Conservation (phyloP, 2,888 invertebrate genomes). For the Antitype chi region DNA sequence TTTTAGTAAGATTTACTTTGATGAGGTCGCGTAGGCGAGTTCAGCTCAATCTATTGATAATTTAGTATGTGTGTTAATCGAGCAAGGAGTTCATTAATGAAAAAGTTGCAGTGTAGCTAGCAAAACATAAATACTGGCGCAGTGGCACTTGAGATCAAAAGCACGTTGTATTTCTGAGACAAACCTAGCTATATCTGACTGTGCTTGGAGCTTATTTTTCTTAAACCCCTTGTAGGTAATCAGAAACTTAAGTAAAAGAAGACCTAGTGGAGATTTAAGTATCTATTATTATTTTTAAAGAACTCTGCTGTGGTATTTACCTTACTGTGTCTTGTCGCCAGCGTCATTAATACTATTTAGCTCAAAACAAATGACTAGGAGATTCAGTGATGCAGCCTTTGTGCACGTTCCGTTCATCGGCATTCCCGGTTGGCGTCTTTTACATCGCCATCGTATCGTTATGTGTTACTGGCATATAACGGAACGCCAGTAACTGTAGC, state of each 20-base stretch:
- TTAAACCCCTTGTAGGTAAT: not conserved
- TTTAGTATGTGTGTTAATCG: constrained; percentile 25
- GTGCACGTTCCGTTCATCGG: constrained; percentile 74
- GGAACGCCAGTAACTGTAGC: constrained; percentile 77
- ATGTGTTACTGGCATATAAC: constrained; percentile 74
- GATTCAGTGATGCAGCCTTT: constrained; percentile 45
- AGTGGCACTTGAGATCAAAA: not conserved
- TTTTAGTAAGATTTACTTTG: constrained; percentile 26
- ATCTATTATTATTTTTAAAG: not conserved
- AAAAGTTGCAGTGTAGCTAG: not conserved
- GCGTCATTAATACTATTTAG: constrained; percentile 26
- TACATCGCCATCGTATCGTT: constrained; percentile 59
- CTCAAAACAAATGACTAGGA: constrained; percentile 33
- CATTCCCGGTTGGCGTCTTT: constrained; percentile 74
- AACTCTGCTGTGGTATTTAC: not conserved
- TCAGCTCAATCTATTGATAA: constrained; percentile 11
- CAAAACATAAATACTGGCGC: not conserved
- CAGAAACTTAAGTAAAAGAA: not conserved
- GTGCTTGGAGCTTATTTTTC: not conserved
- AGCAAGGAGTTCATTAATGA: constrained; percentile 6
- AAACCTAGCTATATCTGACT: not conserved
- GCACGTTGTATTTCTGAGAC: not conserved
- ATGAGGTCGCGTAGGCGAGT: constrained; percentile 4
- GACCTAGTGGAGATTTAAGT: not conserved
- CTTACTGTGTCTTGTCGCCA: not conserved